phyloP scores from a whole-genome alignment of 2,888 invertebrate species.

The Hedya salicella region DNA sequence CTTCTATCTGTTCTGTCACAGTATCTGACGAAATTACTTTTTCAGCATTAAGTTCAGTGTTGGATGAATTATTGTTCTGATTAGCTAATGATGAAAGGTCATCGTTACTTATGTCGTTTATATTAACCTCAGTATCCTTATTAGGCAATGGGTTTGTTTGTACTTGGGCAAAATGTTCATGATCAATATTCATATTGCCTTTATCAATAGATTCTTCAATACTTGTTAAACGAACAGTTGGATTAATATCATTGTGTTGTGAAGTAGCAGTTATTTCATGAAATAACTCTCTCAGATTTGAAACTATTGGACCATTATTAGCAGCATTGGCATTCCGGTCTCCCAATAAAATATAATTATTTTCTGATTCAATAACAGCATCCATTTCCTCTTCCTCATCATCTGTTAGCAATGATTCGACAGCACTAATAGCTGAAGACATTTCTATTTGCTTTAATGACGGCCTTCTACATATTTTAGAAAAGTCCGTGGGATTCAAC shows the following conservation, averaged over 20 bases:
- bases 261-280: background rate
- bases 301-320: background rate
- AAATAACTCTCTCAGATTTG: background rate
- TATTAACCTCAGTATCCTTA: too few species aligned
- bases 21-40: too few species aligned
- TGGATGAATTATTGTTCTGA: too few species aligned
- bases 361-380: background rate
- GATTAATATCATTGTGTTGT: too few species aligned
- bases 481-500: constrained; percentile 20
- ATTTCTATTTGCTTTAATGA: constrained; percentile 9
- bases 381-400: constrained; percentile 7
- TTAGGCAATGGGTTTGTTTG: too few species aligned
- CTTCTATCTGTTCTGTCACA: too few species aligned
- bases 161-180: too few species aligned
- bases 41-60: too few species aligned
- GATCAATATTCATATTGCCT: too few species aligned
- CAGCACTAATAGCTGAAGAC: background rate
- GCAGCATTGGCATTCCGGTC: background rate
- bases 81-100: too few species aligned
- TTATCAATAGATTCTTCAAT: background rate
- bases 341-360: too few species aligned
- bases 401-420: constrained; percentile 9
- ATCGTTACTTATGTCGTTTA: too few species aligned
- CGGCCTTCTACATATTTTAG: constrained; percentile 14
- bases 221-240: background rate